These are phyloP conservation scores for Acanthoscelides obtectus DNA, from an alignment of 2,888 invertebrate species.

Conservation along the genomic window DNA sequence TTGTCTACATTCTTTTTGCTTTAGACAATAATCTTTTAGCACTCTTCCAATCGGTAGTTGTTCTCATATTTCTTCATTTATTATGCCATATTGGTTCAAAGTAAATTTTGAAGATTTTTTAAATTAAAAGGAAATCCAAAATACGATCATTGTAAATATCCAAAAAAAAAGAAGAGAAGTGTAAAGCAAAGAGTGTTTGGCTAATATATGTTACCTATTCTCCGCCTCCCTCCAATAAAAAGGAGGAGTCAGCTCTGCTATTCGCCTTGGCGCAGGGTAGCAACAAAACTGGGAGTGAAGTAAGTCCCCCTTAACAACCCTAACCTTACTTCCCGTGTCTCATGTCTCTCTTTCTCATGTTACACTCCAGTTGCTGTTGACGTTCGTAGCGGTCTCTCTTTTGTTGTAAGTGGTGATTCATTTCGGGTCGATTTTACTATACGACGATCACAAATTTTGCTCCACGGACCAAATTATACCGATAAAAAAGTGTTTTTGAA, in stretches of 20 bases:
- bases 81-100: too few species aligned
- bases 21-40: too few species aligned
- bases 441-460: too few species aligned
- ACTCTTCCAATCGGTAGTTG: too few species aligned
- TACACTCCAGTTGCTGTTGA: not conserved
- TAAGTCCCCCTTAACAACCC: conserved; percentile 65
- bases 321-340: conserved; percentile 30
- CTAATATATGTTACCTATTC: conserved; percentile 52
- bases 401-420: too few species aligned
- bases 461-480: too few species aligned
- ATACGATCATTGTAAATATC: not conserved
- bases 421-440: too few species aligned
- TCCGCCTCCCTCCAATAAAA: conserved; percentile 32
- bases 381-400: not conserved
- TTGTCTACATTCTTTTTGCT: too few species aligned
- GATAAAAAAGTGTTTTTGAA: too few species aligned
- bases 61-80: too few species aligned
- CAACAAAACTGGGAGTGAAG: conserved; percentile 92
- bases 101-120: too few species aligned
- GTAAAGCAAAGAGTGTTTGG: conserved; percentile 39
- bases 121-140: not conserved
- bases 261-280: conserved; percentile 91
- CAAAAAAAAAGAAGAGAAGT: not conserved
- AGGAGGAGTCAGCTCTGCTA: conserved; percentile 71
- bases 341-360: not conserved